Evolutionary conservation across 2,888 invertebrate genomes (phyloP), one percentile per base, ranked within the genome.

Genomic region (Aromia moschata): DNA sequence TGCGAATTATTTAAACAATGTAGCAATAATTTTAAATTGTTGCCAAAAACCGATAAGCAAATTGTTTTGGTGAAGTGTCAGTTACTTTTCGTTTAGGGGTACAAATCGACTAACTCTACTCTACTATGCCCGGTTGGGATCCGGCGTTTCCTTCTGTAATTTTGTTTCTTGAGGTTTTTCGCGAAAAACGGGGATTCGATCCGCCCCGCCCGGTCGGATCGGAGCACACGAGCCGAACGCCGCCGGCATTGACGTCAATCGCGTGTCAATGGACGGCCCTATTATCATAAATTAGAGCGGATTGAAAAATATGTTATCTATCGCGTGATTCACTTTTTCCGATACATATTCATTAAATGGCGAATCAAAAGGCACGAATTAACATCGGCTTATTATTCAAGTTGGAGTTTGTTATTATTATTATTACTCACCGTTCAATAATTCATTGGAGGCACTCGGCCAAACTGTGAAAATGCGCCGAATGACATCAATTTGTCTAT

Each of bases 291-390:
- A 40, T 40, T 40, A 40, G 17, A 40, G 18, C n/a, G 10, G 17
- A 15, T 17, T n/a, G 17, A 40, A 18, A 16, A 40, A 38, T 40
- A 40, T n/a, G n/a, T n/a, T n/a, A n/a, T 40, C 11, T 15, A 40
- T 18, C n/a, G 40, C 10, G 17, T 40, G 40, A 40, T 9, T 40
- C 40, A 40, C 38, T 17, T 40, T 40, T 40, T n/a, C 40, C 40
- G 17, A 40, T 40, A 40, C 40, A 40, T 40, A 40, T 40, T 40
- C 40, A 40, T 18, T 17, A 9, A 17, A 18, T 17, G 16, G n/a
- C n/a, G 17, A 40, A 40, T 40, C 18, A 18, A 40, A 40, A 40
- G n/a, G n/a, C 17, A 16, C 17, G 40, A 9, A 40, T 40, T 16
- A 40, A 1, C 15, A 40, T 40, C 17, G 17, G 17, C 17, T 17